Conservation (phyloP, 1,140 invertebrate species). For the Daktulosphaira vitifoliae region DNA sequence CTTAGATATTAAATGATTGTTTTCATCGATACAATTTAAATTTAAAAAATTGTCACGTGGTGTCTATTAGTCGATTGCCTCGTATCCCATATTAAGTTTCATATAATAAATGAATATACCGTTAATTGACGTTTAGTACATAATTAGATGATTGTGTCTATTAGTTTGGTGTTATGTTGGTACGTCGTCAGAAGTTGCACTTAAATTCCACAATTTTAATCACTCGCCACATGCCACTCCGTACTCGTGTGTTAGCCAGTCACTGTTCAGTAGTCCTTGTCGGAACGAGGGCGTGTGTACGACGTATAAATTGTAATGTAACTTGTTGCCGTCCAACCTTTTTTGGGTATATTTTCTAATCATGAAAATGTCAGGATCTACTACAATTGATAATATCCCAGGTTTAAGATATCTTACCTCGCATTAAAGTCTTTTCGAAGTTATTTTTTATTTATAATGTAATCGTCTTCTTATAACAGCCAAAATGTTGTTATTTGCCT, state of each 20-base stretch:
- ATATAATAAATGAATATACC: too few species aligned
- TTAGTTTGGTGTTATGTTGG: constrained; percentile 18
- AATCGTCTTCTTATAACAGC: not conserved
- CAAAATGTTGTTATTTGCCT: not conserved
- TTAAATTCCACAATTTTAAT: constrained; percentile 15
- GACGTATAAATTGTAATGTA: not conserved
- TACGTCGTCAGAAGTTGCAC: not conserved
- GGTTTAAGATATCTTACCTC: too few species aligned
- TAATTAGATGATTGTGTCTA: too few species aligned
- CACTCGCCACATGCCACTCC: too few species aligned
- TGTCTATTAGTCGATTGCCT: too few species aligned
- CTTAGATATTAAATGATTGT: too few species aligned
- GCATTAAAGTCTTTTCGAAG: too few species aligned
- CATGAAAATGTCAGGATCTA: not conserved
- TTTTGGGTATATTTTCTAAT: not conserved
- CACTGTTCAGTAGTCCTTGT: constrained; percentile 8
- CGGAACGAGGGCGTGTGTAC: not conserved
- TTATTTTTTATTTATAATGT: not conserved
- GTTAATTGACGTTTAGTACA: too few species aligned
- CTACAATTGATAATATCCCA: not conserved
- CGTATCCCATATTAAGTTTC: too few species aligned
- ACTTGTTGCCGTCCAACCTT: not conserved
- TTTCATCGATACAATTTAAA: too few species aligned
- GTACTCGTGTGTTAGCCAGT: too few species aligned
- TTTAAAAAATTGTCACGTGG: too few species aligned